Evolutionary conservation across 2,797 vertebrate species (phyloP).

Genomic region (Eulemur rubriventer): DNA sequence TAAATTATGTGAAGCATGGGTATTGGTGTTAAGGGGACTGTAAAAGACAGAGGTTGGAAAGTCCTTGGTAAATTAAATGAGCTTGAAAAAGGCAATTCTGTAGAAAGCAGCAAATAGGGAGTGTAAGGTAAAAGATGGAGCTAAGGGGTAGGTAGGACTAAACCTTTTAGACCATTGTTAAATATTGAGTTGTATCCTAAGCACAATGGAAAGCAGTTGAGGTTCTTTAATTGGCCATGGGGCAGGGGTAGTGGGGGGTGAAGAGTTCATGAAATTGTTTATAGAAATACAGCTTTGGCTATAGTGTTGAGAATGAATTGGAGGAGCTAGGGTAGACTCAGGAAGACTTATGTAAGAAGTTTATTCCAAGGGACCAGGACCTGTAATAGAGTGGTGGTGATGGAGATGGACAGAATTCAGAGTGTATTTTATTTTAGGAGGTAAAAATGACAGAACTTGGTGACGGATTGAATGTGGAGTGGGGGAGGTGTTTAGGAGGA

Average conservation of each 20-base stretch:
- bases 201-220: background rate
- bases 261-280: background rate
- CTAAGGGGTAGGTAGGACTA: background rate
- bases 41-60: slow-evolving; percentile 14
- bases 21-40: background rate
- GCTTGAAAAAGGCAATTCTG: background rate
- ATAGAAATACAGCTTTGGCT: background rate
- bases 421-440: slow-evolving; percentile 24
- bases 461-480: background rate
- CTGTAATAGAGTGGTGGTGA: background rate
- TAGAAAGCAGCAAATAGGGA: background rate
- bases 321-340: background rate
- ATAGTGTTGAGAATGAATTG: background rate
- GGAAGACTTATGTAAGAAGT: background rate
- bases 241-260: background rate
- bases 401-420: background rate
- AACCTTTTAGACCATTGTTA: background rate
- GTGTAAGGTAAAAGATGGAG: background rate
- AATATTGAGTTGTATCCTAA: background rate
- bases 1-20: background rate
- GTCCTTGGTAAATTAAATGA: slow-evolving; percentile 33
- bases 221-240: background rate
- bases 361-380: background rate
- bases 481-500: background rate
- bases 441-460: slow-evolving; percentile 15